Evolutionary conservation across 2,888 invertebrate genomes (phyloP).

Genomic region (Pardosa pseudoannulata): DNA sequence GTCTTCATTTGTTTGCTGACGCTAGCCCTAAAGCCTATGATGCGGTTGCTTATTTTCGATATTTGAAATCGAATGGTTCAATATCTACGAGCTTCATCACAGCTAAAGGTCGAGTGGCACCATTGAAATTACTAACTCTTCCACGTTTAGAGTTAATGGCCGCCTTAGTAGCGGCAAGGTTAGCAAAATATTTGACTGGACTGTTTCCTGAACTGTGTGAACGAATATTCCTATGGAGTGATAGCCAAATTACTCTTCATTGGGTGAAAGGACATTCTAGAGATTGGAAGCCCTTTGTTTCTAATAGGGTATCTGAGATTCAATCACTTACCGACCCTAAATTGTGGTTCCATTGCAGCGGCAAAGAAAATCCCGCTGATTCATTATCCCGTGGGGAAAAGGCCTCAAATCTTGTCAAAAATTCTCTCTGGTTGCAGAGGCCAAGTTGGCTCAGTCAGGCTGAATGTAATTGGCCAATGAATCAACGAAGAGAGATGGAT

Average conservation of each 20-base stretch:
- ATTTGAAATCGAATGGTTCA: neutral
- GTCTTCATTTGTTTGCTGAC: neutral
- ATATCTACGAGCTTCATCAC: neutral
- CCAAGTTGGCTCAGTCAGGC: neutral
- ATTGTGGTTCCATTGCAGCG: neutral
- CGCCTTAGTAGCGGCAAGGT: neutral
- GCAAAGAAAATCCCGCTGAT: neutral
- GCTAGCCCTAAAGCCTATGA: neutral
- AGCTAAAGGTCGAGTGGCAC: neutral
- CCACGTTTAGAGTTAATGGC: constrained; percentile 10
- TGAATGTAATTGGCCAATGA: neutral
- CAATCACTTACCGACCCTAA: neutral
- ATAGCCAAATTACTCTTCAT: neutral
- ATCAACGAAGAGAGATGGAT: neutral
- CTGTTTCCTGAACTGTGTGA: neutral
- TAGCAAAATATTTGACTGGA: neutral
- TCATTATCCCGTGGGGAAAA: neutral
- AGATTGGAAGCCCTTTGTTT: constrained; percentile 4
- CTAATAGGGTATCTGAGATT: neutral
- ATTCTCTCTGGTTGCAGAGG: neutral
- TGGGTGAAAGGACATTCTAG: neutral
- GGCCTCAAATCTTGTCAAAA: neutral
- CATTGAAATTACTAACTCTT: neutral
- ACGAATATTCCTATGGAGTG: neutral
- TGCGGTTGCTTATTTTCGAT: neutral